These are phyloP conservation scores for Cichladusa arquata DNA, from an alignment of 2,113 vertebrate genomes.

Conservation along the genomic window DNA sequence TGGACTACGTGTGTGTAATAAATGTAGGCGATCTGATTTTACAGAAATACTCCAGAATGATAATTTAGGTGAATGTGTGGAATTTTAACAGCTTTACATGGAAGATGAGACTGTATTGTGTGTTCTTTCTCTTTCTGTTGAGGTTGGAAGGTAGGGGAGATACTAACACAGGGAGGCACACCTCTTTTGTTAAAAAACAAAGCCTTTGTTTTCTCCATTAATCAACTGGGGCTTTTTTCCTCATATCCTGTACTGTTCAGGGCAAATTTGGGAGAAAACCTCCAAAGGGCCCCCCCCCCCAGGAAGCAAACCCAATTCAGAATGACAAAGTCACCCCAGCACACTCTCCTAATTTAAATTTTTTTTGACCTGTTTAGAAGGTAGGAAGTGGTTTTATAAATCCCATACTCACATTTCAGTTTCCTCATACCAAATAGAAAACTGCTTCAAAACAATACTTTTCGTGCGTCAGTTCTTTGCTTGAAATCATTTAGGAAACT, in stretches of 20 bases:
- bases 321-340: too few species aligned
- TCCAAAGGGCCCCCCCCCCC: too few species aligned
- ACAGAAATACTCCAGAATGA: neutral
- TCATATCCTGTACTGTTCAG: neutral
- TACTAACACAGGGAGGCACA: neutral
- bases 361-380: neutral
- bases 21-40: neutral
- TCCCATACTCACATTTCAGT: neutral
- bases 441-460: neutral
- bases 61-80: neutral
- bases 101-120: neutral
- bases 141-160: neutral
- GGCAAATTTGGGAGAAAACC: too few species aligned
- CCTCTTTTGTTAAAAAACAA: neutral
- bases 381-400: neutral
- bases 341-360: neutral
- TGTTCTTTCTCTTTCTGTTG: neutral
- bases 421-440: neutral
- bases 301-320: too few species aligned
- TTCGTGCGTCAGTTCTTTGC: neutral
- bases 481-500: neutral
- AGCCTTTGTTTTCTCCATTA: neutral
- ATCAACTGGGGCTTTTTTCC: neutral
- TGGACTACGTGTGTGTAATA: neutral
- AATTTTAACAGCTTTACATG: neutral